phyloP scores from a whole-genome alignment of 1,140 invertebrate species.

The Solenopsis fugax region DNA sequence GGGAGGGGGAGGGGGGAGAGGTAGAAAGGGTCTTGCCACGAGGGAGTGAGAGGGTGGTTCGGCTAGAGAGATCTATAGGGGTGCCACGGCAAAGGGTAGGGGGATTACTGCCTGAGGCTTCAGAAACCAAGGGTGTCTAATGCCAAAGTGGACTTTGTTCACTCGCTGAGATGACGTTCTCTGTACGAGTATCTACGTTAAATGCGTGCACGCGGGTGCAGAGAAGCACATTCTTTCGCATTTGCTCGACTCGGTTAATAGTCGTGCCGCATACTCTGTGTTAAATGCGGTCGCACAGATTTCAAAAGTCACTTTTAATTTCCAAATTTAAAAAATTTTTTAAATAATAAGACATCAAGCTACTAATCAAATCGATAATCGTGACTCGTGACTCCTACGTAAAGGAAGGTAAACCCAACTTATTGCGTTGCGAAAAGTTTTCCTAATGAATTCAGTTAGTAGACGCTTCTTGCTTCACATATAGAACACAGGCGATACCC shows the following conservation, averaged over 20 bases:
- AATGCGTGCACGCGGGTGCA: conserved; percentile 8
- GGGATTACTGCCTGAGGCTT: conserved; percentile 81
- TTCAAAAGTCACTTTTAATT: neutral
- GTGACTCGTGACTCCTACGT: neutral
- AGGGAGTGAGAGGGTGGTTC: conserved; percentile 66
- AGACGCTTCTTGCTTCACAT: neutral
- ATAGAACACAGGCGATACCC: neutral
- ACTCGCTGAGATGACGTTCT: conserved; percentile 80
- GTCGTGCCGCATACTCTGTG: neutral
- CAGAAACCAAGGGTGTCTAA: conserved; percentile 83
- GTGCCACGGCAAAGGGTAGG: conserved; percentile 79
- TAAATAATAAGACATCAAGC: neutral
- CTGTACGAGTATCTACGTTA: conserved; percentile 24
- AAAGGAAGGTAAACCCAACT: neutral
- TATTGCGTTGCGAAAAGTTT: conserved; percentile 26
- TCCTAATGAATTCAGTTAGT: conserved; percentile 43
- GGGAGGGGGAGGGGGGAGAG: conserved; percentile 36
- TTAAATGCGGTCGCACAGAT: neutral
- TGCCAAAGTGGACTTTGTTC: conserved; percentile 83
- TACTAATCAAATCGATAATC: conserved; percentile 1
- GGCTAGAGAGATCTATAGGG: conserved; percentile 81
- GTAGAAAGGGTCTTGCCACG: conserved; percentile 64
- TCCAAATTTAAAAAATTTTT: neutral
- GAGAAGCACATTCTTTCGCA: neutral
- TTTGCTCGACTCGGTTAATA: neutral